Evolutionary conservation across 1,140 invertebrate genomes (phyloP).

Genomic region (Oedothorax gibbosus): DNA sequence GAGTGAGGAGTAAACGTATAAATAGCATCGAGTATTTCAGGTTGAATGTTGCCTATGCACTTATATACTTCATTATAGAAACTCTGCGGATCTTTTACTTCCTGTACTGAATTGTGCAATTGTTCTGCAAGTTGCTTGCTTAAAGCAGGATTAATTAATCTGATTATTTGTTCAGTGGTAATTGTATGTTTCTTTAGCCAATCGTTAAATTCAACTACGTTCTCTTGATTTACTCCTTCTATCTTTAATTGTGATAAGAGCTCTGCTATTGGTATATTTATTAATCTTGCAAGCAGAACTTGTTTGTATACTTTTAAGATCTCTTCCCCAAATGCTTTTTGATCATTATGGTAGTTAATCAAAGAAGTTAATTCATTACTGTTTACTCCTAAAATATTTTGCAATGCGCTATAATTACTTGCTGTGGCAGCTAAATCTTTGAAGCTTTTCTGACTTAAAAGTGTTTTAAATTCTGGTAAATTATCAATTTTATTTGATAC

Average conservation of each 20-base stretch:
- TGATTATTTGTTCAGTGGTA: background rate
- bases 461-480: no score
- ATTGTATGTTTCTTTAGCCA: background rate
- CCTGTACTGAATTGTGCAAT: no score
- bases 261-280: constrained; percentile 8
- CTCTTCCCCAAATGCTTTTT: background rate
- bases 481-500: no score
- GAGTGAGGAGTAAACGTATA: background rate
- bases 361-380: background rate
- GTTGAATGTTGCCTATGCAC: background rate
- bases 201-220: constrained; percentile 4
- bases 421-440: background rate
- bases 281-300: constrained; percentile 6
- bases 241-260: background rate
- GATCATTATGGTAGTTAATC: background rate
- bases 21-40: background rate
- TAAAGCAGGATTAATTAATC: background rate
- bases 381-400: background rate
- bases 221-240: background rate
- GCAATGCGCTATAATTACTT: background rate
- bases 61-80: background rate
- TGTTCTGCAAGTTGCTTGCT: no score
- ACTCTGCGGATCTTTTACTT: background rate
- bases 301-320: constrained; percentile 6
- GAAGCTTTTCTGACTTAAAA: background rate